A percentile compares a stretch with the other conserved stretches of the same genome.
Evolutionary conservation across 2,113 vertebrate species (phyloP).

Genomic region (Eulemur macaco): DNA sequence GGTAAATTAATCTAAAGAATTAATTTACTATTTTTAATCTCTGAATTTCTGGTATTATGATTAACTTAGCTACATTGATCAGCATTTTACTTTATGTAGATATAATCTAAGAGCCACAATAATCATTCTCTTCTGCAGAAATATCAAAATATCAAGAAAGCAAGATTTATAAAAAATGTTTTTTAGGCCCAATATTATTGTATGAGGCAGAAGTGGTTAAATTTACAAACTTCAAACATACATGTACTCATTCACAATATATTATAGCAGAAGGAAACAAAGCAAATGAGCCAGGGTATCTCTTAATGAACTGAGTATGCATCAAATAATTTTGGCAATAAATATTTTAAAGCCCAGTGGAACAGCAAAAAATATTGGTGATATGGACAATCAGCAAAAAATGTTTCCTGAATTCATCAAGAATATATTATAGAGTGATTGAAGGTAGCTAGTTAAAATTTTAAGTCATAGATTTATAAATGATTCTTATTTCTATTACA

Average conservation of each 20-base stretch:
- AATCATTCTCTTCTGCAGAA: neutral
- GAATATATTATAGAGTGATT: neutral
- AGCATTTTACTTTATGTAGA: neutral
- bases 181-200: neutral
- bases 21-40: neutral
- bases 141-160: neutral
- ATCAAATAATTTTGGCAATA: neutral
- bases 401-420: neutral
- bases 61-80: neutral
- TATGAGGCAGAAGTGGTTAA: neutral
- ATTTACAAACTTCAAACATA: neutral
- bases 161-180: neutral
- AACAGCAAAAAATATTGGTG: neutral
- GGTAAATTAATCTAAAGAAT: neutral
- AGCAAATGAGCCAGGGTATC: neutral
- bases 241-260: neutral
- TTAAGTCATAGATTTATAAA: neutral
- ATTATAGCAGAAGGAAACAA: neutral
- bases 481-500: neutral
- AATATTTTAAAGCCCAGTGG: constrained; percentile 5
- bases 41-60: neutral
- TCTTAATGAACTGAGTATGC: neutral
- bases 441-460: neutral
- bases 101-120: neutral
- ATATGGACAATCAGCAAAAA: neutral